Evolutionary conservation across 2,888 invertebrate species (phyloP), one percentile per base, ranked within the genome.

Genomic region (Aelia acuminata): DNA sequence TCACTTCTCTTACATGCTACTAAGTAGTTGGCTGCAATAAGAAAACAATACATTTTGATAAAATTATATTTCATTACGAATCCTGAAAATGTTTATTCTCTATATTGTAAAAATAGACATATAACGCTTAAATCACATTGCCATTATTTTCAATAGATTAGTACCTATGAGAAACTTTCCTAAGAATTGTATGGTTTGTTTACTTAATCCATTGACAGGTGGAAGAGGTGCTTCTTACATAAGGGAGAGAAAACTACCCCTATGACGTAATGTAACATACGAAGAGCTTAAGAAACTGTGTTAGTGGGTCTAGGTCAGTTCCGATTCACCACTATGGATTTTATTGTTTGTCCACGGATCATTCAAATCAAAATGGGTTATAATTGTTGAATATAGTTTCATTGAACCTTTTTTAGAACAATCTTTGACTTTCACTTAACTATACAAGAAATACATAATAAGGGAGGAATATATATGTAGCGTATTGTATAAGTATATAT

Each of bases 1-100:
- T 91, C 91, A 84, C 89, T 90, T 84, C 90, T 89, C 84, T 89
- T 90, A 89, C 91, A 91, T 26, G 91, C 89, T n/a, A 89, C 89
- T 70, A 90, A 90, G 89, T 91, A 91, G 43, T 85, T 89, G 0
- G 91, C 84, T 87, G 80, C 18, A 89, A 87, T 26, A 57, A 85
- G 1, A 80, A 49, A 7, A 87, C 75, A 70, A 49, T 39, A 87
- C 75, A 70, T 2, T 26, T 63, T 13, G 11, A 70, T 70, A 20
- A 63, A 1, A 13, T 3, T 26, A 3, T 26, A 22, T 7, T 13
- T 63, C 1, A 49, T 18, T 13, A 20, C 20, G 20, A 49, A 49
- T n/a, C n/a, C n/a, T n/a, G n/a, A n/a, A n/a, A n/a, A n/a, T n/a
- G n/a, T n/a, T n/a, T n/a, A n/a, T n/a, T n/a, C n/a, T n/a, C n/a